Percentiles rank a stretch among this genome's conserved stretches.
These are phyloP conservation scores for Neogobius melanostomus DNA, from an alignment of 2,113 vertebrate genomes.

Conservation along the genomic window DNA sequence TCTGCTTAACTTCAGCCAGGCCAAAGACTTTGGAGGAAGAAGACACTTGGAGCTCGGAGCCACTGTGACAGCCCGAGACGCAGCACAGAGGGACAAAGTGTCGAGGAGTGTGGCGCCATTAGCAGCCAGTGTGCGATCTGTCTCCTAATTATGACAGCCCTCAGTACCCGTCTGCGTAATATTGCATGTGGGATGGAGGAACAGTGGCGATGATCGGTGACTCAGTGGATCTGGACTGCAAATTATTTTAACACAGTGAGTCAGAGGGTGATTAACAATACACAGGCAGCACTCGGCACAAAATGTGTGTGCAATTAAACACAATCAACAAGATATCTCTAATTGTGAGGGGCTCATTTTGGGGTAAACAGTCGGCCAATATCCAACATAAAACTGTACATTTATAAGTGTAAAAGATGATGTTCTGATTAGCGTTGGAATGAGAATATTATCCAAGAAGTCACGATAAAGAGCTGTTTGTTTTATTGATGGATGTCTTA, in stretches of 20 bases:
- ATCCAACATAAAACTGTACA: background rate
- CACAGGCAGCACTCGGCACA: slow-evolving; percentile 4
- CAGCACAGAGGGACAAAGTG: background rate
- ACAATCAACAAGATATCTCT: background rate
- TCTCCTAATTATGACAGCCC: slow-evolving; percentile 9
- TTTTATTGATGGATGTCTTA: too few relatives aligned
- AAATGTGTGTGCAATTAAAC: slow-evolving; percentile 1
- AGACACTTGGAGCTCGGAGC: slow-evolving; percentile 30
- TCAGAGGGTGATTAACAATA: slow-evolving; percentile 17
- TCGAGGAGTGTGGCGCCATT: background rate
- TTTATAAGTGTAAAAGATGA: background rate
- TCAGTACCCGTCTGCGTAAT: background rate
- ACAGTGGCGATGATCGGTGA: slow-evolving; percentile 4
- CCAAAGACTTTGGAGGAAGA: slow-evolving; percentile 18
- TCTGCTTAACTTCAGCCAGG: slow-evolving; percentile 44
- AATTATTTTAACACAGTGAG: slow-evolving; percentile 19
- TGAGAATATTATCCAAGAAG: background rate
- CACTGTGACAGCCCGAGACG: slow-evolving; percentile 24
- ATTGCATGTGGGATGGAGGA: slow-evolving; percentile 4
- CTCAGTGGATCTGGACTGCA: slow-evolving; percentile 9
- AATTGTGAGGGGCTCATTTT: background rate
- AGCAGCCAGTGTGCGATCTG: slow-evolving; percentile 8
- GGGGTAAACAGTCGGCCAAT: background rate
- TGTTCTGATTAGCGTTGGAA: background rate
- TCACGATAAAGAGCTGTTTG: background rate